Percentiles rank a stretch among this genome's conserved stretches.
phyloP scores from a whole-genome alignment of 2,888 invertebrate genomes.

The Bugulina stolonifera region DNA sequence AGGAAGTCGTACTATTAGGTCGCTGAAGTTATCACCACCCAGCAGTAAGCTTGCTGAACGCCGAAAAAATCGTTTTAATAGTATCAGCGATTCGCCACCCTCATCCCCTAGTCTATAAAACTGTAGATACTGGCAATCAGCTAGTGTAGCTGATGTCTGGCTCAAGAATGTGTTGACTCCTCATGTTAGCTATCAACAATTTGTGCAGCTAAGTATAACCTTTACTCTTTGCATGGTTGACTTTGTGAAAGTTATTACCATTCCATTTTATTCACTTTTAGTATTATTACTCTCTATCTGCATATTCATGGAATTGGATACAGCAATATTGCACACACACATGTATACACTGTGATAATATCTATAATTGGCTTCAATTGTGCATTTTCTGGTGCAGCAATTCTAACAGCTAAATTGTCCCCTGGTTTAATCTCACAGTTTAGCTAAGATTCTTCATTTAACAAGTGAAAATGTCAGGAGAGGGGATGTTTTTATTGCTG shows the following conservation, averaged over 20 bases:
- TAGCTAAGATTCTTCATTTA: too few relatives aligned
- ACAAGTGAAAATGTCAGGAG: too few relatives aligned
- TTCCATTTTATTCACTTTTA: not conserved
- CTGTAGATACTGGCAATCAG: not conserved
- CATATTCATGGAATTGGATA: too few relatives aligned
- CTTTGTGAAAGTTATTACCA: not conserved
- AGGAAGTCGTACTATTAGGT: not conserved
- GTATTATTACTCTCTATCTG: not conserved
- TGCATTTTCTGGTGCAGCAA: too few relatives aligned
- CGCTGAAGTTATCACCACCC: conserved; percentile 21
- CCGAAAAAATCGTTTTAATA: conserved; percentile 2
- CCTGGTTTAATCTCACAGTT: too few relatives aligned
- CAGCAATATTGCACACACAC: too few relatives aligned
- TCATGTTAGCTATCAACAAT: not conserved
- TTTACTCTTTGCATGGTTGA: not conserved
- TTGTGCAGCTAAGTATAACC: not conserved
- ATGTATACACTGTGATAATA: too few relatives aligned
- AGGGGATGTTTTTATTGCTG: too few relatives aligned
- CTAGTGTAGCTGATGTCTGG: not conserved
- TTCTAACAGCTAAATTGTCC: too few relatives aligned
- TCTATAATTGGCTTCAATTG: too few relatives aligned
- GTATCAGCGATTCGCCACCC: conserved; percentile 1
- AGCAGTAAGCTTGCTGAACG: conserved; percentile 19
- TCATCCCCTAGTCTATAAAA: conserved; percentile 18
- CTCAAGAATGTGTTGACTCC: not conserved